Percentiles rank a stretch among this genome's conserved stretches.
Conservation (phyloP, 2,888 invertebrate species). For the Electrophaes corylata region DNA sequence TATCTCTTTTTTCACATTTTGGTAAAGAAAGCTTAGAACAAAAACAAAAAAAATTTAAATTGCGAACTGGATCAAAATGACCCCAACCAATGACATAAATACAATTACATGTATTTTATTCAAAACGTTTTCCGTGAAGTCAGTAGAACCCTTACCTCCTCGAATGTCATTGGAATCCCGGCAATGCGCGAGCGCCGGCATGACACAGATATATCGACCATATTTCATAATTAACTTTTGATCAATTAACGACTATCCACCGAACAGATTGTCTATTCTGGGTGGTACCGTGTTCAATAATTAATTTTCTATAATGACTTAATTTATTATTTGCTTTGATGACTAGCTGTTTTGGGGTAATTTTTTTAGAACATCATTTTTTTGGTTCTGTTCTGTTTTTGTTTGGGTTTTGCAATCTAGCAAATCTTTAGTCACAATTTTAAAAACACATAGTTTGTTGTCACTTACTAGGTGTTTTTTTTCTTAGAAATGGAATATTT, state of each 20-base stretch:
- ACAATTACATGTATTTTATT: no score
- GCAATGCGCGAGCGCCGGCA: conserved; percentile 52
- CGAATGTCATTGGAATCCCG: conserved; percentile 53
- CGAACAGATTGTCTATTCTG: conserved; percentile 47
- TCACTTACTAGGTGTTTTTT: no score
- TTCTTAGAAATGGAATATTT: no score
- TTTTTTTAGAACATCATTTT: neutral
- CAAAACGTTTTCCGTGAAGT: no score
- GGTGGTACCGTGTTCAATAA: conserved; percentile 46
- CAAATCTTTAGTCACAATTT: no score
- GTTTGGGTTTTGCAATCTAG: no score
- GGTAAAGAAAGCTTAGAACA: no score
- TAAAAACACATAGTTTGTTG: no score
- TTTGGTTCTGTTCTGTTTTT: neutral
- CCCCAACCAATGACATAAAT: no score
- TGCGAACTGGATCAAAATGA: no score
- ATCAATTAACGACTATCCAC: conserved; percentile 60
- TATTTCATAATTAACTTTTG: conserved; percentile 72
- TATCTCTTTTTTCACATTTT: no score
- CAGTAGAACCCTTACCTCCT: conserved; percentile 36
- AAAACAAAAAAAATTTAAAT: no score
- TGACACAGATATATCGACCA: conserved; percentile 71
- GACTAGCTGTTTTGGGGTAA: conserved; percentile 13
- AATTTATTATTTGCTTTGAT: conserved; percentile 22
- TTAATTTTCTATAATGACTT: conserved; percentile 24